These are phyloP conservation scores for Heterotis niloticus DNA, from an alignment of 2,113 vertebrate genomes.

Conservation along the genomic window DNA sequence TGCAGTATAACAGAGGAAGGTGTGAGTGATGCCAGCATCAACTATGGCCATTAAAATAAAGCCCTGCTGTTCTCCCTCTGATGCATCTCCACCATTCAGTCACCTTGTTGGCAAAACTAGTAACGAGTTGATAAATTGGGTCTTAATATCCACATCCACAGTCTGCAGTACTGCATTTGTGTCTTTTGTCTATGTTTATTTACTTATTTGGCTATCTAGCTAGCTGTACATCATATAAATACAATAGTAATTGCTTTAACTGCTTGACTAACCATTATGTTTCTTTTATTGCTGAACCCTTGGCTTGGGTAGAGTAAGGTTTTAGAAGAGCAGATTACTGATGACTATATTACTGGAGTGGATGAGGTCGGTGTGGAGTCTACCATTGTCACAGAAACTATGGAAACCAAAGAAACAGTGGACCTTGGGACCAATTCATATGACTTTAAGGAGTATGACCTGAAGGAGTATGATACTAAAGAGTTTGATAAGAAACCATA, in stretches of 20 bases:
- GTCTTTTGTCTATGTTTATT: slow-evolving; percentile 33
- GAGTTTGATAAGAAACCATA: slow-evolving; percentile 64
- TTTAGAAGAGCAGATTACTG: slow-evolving; percentile 80
- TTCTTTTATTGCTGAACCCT: slow-evolving; percentile 69
- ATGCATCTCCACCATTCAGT: no score
- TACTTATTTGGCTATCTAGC: slow-evolving; percentile 25
- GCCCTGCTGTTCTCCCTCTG: no score
- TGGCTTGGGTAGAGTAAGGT: slow-evolving; percentile 68
- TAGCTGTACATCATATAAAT: slow-evolving; percentile 50
- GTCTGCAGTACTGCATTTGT: slow-evolving; percentile 20
- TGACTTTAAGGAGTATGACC: slow-evolving; percentile 76
- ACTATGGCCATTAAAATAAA: no score
- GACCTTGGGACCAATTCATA: slow-evolving; percentile 67
- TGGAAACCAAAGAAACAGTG: slow-evolving; percentile 43
- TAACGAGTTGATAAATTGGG: no score
- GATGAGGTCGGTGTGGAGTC: slow-evolving; percentile 79
- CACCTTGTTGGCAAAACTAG: no score
- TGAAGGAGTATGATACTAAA: slow-evolving; percentile 67
- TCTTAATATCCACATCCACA: slow-evolving; percentile 41
- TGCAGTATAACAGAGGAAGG: slow-evolving; percentile 2
- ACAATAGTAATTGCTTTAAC: slow-evolving; percentile 51
- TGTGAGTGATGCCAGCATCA: not conserved
- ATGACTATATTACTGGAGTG: slow-evolving; percentile 92
- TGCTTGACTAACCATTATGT: slow-evolving; percentile 84
- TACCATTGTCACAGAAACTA: slow-evolving; percentile 60